Conservation (phyloP, 2,888 invertebrate genomes). For the Steromphala cineraria region DNA sequence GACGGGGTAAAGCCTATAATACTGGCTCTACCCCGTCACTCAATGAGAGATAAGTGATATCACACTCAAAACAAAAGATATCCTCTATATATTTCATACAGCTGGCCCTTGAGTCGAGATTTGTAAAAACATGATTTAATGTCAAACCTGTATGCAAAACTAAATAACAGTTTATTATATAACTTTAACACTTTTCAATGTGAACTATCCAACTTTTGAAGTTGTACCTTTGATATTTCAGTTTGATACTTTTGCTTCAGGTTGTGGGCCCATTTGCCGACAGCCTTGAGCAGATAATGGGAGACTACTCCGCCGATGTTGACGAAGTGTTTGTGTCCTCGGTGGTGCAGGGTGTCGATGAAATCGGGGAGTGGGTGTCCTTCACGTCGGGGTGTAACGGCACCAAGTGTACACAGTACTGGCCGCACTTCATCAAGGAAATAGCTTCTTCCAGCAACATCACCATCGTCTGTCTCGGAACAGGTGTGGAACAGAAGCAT, state of each 20-base stretch:
- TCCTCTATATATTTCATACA: no score
- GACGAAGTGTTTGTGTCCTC: slow-evolving; percentile 53
- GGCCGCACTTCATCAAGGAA: slow-evolving; percentile 37
- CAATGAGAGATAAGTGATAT: no score
- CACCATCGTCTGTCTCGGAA: slow-evolving; percentile 68
- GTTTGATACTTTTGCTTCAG: slow-evolving; percentile 40
- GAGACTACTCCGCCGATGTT: slow-evolving; percentile 62
- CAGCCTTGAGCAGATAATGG: slow-evolving; percentile 60
- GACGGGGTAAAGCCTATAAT: no score
- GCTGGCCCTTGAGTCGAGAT: no score
- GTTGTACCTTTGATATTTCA: no score
- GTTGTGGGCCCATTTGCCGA: slow-evolving; percentile 71
- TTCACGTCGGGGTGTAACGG: slow-evolving; percentile 61
- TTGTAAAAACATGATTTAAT: no score
- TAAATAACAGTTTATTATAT: no score
- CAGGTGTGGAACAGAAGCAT: slow-evolving; percentile 47
- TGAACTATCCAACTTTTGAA: no score
- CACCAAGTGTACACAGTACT: slow-evolving; percentile 55
- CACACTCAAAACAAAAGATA: no score
- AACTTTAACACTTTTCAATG: no score
- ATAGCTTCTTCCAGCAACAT: slow-evolving; percentile 52
- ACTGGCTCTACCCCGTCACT: no score
- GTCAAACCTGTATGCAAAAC: no score
- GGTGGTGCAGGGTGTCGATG: slow-evolving; percentile 54
- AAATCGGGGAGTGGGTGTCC: slow-evolving; percentile 40